A percentile compares a stretch with the other conserved stretches of the same genome.
phyloP scores from a whole-genome alignment of 2,113 vertebrate genomes.

The Macrotis lagotis region DNA sequence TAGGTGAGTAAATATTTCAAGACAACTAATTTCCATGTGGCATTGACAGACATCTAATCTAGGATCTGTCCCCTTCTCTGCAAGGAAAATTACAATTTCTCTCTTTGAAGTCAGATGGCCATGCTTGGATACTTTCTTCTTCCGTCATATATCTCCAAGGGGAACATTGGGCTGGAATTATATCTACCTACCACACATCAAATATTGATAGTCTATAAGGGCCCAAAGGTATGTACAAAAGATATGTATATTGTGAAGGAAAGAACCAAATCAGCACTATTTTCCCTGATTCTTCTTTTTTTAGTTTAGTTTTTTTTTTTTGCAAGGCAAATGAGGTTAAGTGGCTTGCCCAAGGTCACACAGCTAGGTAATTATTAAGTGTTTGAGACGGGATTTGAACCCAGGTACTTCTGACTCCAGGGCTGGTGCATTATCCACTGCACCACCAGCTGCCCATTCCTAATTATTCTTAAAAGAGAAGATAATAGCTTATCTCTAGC shows the following conservation, averaged over 20 bases:
- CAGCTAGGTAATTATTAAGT: too few relatives aligned
- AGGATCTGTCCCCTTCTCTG: not conserved
- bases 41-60: not conserved
- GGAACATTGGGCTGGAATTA: not conserved
- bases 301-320: too few relatives aligned
- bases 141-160: not conserved
- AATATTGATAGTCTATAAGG: not conserved
- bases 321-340: too few relatives aligned
- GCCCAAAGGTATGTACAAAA: not conserved
- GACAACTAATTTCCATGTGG: not conserved
- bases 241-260: not conserved
- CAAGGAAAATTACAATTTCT: not conserved
- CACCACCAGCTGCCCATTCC: too few relatives aligned
- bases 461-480: not conserved
- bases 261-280: not conserved
- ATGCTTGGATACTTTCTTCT: not conserved
- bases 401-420: too few relatives aligned
- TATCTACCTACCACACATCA: not conserved
- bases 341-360: too few relatives aligned
- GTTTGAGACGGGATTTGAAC: too few relatives aligned
- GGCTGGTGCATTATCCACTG: too few relatives aligned
- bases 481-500: not conserved
- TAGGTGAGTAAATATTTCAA: not conserved
- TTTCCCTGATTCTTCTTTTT: not conserved
- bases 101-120: not conserved